phyloP scores from a whole-genome alignment of 2,113 vertebrate species.

The Zosterops borbonicus region DNA sequence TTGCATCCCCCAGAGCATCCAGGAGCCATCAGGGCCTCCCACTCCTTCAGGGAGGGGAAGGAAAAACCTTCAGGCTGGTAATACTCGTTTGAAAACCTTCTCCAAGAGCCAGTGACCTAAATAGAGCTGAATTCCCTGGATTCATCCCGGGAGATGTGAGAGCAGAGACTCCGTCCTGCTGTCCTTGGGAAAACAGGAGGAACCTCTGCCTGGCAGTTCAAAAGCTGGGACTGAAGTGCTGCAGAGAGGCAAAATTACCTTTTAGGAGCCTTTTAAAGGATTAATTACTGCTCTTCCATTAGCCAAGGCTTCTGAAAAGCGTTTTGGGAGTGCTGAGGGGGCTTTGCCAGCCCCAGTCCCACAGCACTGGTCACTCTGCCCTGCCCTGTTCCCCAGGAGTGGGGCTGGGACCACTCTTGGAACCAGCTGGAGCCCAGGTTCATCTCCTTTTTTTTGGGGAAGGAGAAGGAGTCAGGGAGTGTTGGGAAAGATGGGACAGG shows the following conservation, averaged over 20 bases:
- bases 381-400: accelerated
- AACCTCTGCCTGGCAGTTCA: not conserved
- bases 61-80: not conserved
- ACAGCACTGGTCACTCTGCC: accelerated
- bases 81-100: constrained; percentile 23
- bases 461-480: not conserved
- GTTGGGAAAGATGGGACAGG: too few relatives aligned
- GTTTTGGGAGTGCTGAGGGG: not conserved
- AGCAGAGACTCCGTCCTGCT: not conserved
- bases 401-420: accelerated
- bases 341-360: not conserved
- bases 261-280: not conserved
- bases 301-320: not conserved
- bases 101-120: constrained; percentile 31
- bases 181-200: not conserved
- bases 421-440: accelerated
- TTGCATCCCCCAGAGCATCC: not conserved
- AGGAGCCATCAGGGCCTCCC: not conserved
- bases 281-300: not conserved
- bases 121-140: not conserved
- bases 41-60: not conserved
- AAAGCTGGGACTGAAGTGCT: not conserved
- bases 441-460: too few relatives aligned
- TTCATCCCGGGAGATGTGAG: not conserved
- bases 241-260: not conserved